phyloP scores from a whole-genome alignment of 2,113 vertebrate species.

The Xyliphius kryptos region DNA sequence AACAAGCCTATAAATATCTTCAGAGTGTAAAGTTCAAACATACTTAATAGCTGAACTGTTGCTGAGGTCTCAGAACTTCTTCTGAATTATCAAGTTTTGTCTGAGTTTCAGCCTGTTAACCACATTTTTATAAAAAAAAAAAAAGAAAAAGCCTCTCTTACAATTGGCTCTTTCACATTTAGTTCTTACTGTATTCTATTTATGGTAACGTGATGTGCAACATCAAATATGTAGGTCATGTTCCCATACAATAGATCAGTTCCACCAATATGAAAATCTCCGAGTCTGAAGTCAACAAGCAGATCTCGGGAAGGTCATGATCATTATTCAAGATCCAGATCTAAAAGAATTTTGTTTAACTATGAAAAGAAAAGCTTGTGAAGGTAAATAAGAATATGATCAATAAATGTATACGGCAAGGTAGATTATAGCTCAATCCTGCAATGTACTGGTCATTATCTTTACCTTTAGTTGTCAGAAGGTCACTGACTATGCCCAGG shows the following conservation, averaged over 20 bases:
- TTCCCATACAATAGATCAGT: conserved; percentile 2
- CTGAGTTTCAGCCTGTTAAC: conserved; percentile 5
- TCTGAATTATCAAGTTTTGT: conserved; percentile 5
- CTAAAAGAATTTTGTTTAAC: too few species aligned
- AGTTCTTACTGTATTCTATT: conserved; percentile 6
- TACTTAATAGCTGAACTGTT: background rate
- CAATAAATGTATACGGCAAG: too few species aligned
- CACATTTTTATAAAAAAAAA: conserved; percentile 18
- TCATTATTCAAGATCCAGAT: too few species aligned
- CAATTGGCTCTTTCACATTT: conserved; percentile 3
- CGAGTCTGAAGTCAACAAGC: conserved; percentile 9
- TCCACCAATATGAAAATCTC: conserved; percentile 8
- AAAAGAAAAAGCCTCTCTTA: conserved; percentile 13
- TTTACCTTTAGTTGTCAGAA: too few species aligned
- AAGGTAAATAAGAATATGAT: too few species aligned
- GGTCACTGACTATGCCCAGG: too few species aligned
- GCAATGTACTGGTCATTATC: too few species aligned
- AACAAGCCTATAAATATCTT: conserved; percentile 11
- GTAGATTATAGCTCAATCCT: too few species aligned
- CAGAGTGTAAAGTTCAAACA: conserved; percentile 4
- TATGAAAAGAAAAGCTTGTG: too few species aligned
- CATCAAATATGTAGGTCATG: conserved; percentile 9
- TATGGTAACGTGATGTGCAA: too few species aligned
- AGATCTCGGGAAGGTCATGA: conserved; percentile 10
- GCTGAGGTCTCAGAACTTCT: background rate